Evolutionary conservation across 2,797 vertebrate genomes (phyloP).

Genomic region (Chloroceryle inda): DNA sequence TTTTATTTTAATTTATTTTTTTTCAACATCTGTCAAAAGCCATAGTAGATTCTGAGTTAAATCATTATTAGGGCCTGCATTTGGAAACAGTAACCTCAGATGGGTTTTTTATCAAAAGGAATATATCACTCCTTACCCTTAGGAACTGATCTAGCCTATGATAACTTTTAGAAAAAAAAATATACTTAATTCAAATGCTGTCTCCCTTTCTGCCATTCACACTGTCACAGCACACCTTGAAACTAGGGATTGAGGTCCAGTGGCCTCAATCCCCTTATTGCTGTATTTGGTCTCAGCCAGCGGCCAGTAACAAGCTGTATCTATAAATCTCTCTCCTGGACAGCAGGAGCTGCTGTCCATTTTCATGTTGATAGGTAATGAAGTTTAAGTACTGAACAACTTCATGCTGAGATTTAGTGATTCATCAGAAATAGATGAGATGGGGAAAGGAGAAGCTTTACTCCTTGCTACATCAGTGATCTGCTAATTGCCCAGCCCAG

Average conservation of each 20-base stretch:
- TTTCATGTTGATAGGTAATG: neutral
- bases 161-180: neutral
- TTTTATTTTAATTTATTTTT: neutral
- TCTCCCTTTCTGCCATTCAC: neutral
- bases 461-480: neutral
- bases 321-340: neutral
- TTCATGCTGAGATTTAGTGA: neutral
- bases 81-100: constrained; percentile 10
- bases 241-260: neutral
- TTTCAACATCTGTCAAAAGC: neutral
- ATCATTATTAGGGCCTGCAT: neutral
- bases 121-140: neutral
- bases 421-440: neutral
- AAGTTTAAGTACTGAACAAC: neutral
- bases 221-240: neutral
- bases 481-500: neutral
- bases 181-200: neutral
- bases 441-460: neutral
- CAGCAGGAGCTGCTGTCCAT: constrained; percentile 12
- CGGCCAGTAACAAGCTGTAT: neutral
- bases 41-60: constrained; percentile 10
- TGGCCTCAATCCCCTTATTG: neutral
- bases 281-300: neutral
- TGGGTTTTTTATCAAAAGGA: constrained; percentile 20
- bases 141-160: neutral